phyloP scores from a whole-genome alignment of 2,888 invertebrate genomes.

The Griposia aprilina region DNA sequence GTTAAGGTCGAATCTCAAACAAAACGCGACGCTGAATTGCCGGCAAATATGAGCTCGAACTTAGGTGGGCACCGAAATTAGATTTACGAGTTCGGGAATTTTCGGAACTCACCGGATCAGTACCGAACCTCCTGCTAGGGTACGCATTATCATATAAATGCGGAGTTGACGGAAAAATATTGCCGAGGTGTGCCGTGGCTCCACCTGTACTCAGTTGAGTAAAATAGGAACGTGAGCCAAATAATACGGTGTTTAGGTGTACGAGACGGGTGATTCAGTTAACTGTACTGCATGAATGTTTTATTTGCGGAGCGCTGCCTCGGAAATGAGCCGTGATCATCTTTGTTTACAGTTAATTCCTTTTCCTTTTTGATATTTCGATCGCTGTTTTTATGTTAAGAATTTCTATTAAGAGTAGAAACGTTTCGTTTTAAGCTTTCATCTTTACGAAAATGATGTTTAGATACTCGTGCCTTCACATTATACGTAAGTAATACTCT shows the following conservation, averaged over 20 bases:
- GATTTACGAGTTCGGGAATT: conserved; percentile 88
- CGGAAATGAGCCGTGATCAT: conserved; percentile 66
- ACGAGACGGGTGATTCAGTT: conserved; percentile 69
- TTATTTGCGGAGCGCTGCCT: conserved; percentile 69
- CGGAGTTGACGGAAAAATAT: conserved; percentile 88
- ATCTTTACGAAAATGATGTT: conserved; percentile 45
- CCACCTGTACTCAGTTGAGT: conserved; percentile 74
- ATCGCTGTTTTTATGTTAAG: conserved; percentile 57
- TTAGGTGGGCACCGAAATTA: conserved; percentile 84
- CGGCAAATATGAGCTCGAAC: conserved; percentile 80
- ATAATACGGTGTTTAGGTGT: conserved; percentile 72
- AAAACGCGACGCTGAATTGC: conserved; percentile 72
- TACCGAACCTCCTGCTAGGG: conserved; percentile 79
- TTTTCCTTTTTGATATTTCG: conserved; percentile 60
- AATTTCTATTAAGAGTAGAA: conserved; percentile 50
- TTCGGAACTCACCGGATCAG: conserved; percentile 88
- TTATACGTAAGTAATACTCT: conserved; percentile 31
- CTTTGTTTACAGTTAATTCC: conserved; percentile 69
- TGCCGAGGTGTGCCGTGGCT: conserved; percentile 75
- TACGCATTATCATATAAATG: conserved; percentile 85
- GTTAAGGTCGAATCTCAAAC: conserved; percentile 77
- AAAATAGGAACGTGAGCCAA: conserved; percentile 70
- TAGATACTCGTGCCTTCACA: conserved; percentile 15
- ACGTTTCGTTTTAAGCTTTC: conserved; percentile 42
- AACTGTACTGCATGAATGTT: conserved; percentile 74